Conservation (phyloP, 1,140 invertebrate genomes). For the Scaptomyza hsui region DNA sequence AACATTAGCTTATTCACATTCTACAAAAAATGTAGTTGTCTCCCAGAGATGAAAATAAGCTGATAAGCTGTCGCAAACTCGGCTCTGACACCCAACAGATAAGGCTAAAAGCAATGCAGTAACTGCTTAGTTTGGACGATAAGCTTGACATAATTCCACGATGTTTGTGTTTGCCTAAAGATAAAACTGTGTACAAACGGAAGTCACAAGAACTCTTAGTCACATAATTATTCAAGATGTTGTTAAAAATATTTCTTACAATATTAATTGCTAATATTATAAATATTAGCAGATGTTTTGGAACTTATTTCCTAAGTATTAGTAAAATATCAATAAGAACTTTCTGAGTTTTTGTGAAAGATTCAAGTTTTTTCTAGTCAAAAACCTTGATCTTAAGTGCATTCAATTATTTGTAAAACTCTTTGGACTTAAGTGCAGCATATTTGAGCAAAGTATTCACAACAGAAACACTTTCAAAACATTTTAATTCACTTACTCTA, state of each 20-base stretch:
- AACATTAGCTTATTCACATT: background rate
- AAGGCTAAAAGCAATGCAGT: constrained; percentile 39
- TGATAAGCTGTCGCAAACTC: constrained; percentile 16
- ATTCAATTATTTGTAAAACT: too few species aligned
- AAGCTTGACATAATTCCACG: constrained; percentile 53
- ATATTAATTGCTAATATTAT: background rate
- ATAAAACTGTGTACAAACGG: constrained; percentile 47
- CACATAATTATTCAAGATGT: background rate
- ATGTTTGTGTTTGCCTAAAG: constrained; percentile 17
- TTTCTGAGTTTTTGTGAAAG: too few species aligned
- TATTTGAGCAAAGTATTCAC: too few species aligned
- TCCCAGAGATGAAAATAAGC: constrained; percentile 8
- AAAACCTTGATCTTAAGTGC: too few species aligned
- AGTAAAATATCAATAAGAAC: too few species aligned
- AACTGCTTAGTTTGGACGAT: constrained; percentile 35
- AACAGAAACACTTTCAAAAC: too few species aligned
- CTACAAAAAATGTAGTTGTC: background rate
- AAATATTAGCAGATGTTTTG: too few species aligned
- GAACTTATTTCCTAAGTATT: too few species aligned
- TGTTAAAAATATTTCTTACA: too few species aligned
- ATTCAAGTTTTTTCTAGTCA: too few species aligned
- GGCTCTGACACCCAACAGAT: background rate
- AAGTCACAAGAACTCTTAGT: constrained; percentile 21
- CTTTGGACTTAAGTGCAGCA: too few species aligned
- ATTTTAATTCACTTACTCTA: too few species aligned